Percentiles rank a stretch among this genome's conserved stretches.
Conservation (phyloP, 53 echinoderm and acorn worm genomes). For the Henricia sp. region DNA sequence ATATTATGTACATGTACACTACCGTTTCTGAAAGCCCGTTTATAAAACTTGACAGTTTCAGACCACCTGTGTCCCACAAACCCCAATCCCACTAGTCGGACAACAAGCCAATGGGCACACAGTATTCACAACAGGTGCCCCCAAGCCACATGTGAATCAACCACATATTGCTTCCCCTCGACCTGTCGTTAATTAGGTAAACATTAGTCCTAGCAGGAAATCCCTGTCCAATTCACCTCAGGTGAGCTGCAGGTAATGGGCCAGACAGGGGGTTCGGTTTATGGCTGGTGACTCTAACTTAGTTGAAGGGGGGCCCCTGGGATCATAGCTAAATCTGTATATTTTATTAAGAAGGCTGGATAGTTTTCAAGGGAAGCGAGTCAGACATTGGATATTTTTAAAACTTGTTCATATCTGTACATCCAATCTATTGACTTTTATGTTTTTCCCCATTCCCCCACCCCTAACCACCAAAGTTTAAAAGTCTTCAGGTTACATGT, state of each 20-base stretch:
- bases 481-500: too few relatives aligned
- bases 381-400: conserved; percentile 5
- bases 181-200: conserved; percentile 12
- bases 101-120: not conserved
- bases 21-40: not conserved
- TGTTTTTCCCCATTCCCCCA: too few relatives aligned
- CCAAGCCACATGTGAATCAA: conserved; percentile 37
- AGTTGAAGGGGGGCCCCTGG: not conserved
- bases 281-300: conserved; percentile 11
- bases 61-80: not conserved
- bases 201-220: conserved; percentile 48
- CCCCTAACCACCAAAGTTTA: too few relatives aligned
- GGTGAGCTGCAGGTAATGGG: conserved; percentile 19
- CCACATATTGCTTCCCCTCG: conserved; percentile 45
- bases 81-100: not conserved
- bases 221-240: conserved; percentile 53
- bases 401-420: conserved; percentile 38
- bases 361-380: not conserved
- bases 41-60: not conserved
- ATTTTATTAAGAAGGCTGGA: not conserved
- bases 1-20: not conserved
- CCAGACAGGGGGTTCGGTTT: conserved; percentile 3
- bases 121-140: conserved; percentile 56
- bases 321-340: too few relatives aligned
- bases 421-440: not conserved